Percentiles rank a stretch among this genome's conserved stretches.
phyloP scores from a whole-genome alignment of 2,888 invertebrate species.

The Carterocephalus palaemon region DNA sequence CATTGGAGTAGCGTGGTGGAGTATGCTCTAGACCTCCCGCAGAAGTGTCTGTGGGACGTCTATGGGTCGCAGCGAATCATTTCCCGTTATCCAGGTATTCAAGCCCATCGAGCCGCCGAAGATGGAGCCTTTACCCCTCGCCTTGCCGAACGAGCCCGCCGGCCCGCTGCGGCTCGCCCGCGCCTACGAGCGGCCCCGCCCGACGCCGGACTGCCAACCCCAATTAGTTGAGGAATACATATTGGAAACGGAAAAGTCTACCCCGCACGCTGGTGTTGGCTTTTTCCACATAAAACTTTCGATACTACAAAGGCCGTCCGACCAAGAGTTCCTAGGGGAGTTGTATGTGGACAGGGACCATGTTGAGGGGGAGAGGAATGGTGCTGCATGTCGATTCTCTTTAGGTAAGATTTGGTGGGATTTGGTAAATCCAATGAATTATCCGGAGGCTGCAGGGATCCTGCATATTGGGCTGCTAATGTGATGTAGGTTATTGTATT shows the following conservation, averaged over 20 bases:
- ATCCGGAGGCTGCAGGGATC: no score
- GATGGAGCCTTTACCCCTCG: constrained; percentile 79
- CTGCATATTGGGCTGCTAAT: no score
- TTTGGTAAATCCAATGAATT: no score
- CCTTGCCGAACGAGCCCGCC: constrained; percentile 71
- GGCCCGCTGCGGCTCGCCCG: constrained; percentile 62
- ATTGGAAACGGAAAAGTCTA: constrained; percentile 88
- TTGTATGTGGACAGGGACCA: constrained; percentile 93
- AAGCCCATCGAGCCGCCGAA: constrained; percentile 82
- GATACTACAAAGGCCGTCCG: constrained; percentile 91
- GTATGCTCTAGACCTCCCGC: no score
- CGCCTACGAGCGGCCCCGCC: constrained; percentile 81
- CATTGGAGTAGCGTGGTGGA: no score
- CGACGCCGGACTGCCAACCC: constrained; percentile 85
- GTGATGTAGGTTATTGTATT: no score
- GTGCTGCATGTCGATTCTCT: constrained; percentile 89
- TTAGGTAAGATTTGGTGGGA: constrained; percentile 61
- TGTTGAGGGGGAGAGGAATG: constrained; percentile 85
- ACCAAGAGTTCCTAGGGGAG: constrained; percentile 93
- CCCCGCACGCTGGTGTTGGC: constrained; percentile 80
- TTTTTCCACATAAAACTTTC: constrained; percentile 92
- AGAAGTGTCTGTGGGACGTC: no score
- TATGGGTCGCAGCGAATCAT: no score
- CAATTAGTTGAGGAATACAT: constrained; percentile 92
- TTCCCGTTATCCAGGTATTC: constrained; percentile 79